Conservation (phyloP, 2,797 vertebrate species). For the Scolopax rusticola region DNA sequence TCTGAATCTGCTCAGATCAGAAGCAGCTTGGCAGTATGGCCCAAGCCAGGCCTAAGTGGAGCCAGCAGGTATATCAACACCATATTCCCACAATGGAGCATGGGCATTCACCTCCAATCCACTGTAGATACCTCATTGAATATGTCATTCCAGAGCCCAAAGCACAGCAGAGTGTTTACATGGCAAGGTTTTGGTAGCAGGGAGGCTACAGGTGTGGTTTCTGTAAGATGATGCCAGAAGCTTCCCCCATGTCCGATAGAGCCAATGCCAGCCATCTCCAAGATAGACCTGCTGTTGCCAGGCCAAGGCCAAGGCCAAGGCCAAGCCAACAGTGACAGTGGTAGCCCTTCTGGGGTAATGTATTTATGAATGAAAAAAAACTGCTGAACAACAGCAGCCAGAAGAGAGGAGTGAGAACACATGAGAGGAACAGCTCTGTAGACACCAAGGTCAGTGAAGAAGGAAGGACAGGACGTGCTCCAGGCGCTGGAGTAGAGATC, state of each 20-base stretch:
- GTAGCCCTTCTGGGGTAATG: background rate
- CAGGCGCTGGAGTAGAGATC: rapidly evolving
- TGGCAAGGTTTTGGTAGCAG: background rate
- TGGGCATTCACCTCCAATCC: background rate
- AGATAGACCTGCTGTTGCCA: rapidly evolving
- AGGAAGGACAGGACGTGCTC: background rate
- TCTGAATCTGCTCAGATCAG: background rate
- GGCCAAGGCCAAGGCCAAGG: background rate
- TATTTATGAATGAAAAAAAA: background rate
- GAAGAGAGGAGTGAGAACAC: background rate
- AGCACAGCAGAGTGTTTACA: background rate
- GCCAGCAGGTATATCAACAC: background rate
- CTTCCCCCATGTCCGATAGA: rapidly evolving
- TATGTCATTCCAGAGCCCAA: background rate
- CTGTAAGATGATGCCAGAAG: background rate
- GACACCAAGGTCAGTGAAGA: background rate
- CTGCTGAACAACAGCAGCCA: rapidly evolving
- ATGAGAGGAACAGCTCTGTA: background rate
- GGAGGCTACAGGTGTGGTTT: background rate
- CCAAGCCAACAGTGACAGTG: rapidly evolving
- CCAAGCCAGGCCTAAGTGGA: background rate
- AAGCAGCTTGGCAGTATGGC: background rate
- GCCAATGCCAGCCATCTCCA: rapidly evolving
- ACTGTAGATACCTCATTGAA: background rate
- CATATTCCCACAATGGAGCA: rapidly evolving